Evolutionary conservation across 2,797 vertebrate genomes (phyloP), one percentile per base, ranked within the genome.

Genomic region (Epinephelus coioides): DNA sequence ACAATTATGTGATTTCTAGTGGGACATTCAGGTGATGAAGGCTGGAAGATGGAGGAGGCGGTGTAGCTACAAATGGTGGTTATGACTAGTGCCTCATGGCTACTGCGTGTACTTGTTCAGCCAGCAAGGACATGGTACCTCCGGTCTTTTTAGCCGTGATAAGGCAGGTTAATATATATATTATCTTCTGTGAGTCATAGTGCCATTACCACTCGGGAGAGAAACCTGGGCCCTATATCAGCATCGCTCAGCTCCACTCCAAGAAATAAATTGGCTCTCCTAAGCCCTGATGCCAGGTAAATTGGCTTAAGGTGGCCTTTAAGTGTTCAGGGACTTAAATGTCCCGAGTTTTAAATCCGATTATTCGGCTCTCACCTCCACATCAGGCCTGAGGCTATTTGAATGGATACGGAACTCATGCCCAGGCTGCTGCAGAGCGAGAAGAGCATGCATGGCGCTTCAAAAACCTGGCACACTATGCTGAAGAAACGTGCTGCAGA

Each of bases 231-330:
- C 67, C 64, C 68, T 89, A 82, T 88, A 90, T 92, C 91, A 85
- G 89, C 84, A 88, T 86, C 75, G 62, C 82, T 82, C 84, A 86
- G 90, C 91, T 89, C 81, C 72, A 86, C 85, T 90, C 87, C 88
- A 85, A 89, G 91, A 93, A 92, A 94, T 94, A 93, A 95, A 95
- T 92, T 94, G 91, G 69, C 91, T 92, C 88, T 91, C 88, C 85
- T 92, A 93, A 93, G 91, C 86, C 92, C 85, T 56, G 86, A 90
- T 91, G 93, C 87, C 92, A 94, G 93, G 95, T 94, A 95, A 95
- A 95, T 95, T 94, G 94, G 93, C 94, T 95, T 95, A 93, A 86
- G 91, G 88, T 95, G 91, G 89, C 90, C 91, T 95, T 94, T 93
- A 94, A 95, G 85, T 88, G 89, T 94, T 92, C 78, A 72, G 91